phyloP scores from a whole-genome alignment of 2,113 vertebrate species.

The Micronycteris hirsuta region DNA sequence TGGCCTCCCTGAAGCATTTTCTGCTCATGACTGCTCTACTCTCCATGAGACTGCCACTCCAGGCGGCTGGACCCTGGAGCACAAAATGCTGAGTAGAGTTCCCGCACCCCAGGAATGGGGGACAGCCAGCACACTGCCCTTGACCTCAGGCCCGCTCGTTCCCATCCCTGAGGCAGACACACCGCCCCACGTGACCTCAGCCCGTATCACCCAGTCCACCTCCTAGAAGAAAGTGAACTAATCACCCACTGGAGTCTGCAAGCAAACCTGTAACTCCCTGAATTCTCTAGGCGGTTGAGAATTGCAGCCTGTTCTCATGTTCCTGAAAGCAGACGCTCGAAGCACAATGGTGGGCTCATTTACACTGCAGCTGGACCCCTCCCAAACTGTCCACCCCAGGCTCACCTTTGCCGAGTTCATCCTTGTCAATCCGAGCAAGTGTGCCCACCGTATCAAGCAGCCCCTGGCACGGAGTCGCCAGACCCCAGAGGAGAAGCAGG shows the following conservation, averaged over 20 bases:
- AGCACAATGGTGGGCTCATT: rapidly evolving
- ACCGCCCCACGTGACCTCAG: neutral
- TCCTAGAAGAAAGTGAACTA: neutral
- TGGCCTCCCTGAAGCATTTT: neutral
- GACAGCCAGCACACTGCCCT: neutral
- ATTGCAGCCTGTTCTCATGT: rapidly evolving
- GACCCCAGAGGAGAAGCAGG: slow-evolving; percentile 69
- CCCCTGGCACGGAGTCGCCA: slow-evolving; percentile 63
- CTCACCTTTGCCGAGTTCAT: slow-evolving; percentile 72
- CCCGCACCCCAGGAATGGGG: neutral
- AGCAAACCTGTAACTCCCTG: neutral
- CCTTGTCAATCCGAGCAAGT: neutral
- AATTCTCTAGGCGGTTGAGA: neutral
- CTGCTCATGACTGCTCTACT: neutral
- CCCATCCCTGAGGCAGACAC: neutral
- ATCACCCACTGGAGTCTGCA: neutral
- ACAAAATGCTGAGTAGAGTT: neutral
- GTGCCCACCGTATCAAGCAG: neutral
- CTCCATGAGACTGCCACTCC: neutral
- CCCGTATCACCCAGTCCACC: no score
- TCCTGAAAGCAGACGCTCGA: neutral
- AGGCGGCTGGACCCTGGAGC: neutral
- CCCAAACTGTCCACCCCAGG: neutral
- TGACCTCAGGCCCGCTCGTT: rapidly evolving
- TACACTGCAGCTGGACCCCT: neutral